Conservation (phyloP, 2,113 vertebrate species). For the Caranx melampygus region DNA sequence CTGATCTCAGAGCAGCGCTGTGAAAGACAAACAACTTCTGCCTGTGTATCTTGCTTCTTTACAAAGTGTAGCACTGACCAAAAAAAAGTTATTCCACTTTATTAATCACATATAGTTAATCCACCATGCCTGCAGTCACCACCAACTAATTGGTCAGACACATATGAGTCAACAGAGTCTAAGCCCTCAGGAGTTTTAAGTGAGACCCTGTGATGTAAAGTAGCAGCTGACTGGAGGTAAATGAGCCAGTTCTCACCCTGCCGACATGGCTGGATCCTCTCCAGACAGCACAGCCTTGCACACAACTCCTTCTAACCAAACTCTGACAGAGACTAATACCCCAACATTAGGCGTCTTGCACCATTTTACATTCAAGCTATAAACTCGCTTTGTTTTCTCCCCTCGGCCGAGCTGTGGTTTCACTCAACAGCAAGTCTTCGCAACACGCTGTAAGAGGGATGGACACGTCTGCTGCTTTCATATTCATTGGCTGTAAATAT, state of each 20-base stretch:
- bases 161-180: slow-evolving; percentile 41
- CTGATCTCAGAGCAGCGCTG: slow-evolving; percentile 15
- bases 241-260: slow-evolving; percentile 73
- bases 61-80: not conserved
- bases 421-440: not conserved
- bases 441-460: slow-evolving; percentile 6
- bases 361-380: slow-evolving; percentile 68
- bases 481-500: slow-evolving; percentile 73
- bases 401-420: slow-evolving; percentile 11
- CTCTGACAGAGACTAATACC: slow-evolving; percentile 80
- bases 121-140: slow-evolving; percentile 8
- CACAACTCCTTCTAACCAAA: slow-evolving; percentile 56
- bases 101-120: slow-evolving; percentile 5
- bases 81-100: not conserved
- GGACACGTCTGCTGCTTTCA: slow-evolving; percentile 46
- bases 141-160: slow-evolving; percentile 35
- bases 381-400: slow-evolving; percentile 58
- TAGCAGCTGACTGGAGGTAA: slow-evolving; percentile 68
- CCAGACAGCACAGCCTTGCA: slow-evolving; percentile 63
- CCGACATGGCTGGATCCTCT: slow-evolving; percentile 72
- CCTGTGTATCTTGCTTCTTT: not conserved
- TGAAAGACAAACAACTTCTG: slow-evolving; percentile 25
- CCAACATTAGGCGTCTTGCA: slow-evolving; percentile 62
- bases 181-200: slow-evolving; percentile 46
- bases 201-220: slow-evolving; percentile 62